These are phyloP conservation scores for Cairina moschata DNA, from an alignment of 2,113 vertebrate species.

Conservation along the genomic window DNA sequence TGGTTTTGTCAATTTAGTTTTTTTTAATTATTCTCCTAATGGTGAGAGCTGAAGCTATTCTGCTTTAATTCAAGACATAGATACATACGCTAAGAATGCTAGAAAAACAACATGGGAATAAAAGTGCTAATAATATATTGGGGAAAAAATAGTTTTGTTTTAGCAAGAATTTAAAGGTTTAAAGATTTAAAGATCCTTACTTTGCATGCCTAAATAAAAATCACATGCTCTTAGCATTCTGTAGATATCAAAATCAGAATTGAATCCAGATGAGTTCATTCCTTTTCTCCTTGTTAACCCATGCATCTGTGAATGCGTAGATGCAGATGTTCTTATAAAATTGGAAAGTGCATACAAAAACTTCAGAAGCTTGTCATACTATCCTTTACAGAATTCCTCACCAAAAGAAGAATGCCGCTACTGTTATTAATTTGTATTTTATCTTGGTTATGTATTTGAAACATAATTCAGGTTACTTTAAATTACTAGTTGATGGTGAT, in stretches of 20 bases:
- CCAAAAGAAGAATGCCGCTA: neutral
- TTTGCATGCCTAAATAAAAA: neutral
- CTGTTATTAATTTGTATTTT: neutral
- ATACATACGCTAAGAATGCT: neutral
- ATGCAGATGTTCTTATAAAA: constrained; percentile 2
- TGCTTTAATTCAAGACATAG: neutral
- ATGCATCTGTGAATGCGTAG: neutral
- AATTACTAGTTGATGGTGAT: neutral
- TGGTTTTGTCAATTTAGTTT: neutral
- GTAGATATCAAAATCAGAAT: neutral
- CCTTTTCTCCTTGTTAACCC: neutral
- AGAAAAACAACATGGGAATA: neutral
- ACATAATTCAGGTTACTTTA: neutral
- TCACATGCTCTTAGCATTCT: neutral
- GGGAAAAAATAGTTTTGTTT: neutral
- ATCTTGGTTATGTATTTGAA: neutral
- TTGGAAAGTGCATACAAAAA: constrained; percentile 4
- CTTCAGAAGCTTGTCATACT: constrained; percentile 4
- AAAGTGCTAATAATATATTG: neutral
- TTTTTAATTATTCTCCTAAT: neutral
- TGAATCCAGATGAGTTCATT: neutral
- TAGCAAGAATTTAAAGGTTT: neutral
- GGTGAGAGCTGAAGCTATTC: neutral
- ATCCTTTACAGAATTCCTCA: constrained; percentile 14
- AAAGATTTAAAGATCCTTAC: neutral